Evolutionary conservation across 2,888 invertebrate species (phyloP), one percentile per base, ranked within the genome.

Genomic region (Celastrina argiolus): DNA sequence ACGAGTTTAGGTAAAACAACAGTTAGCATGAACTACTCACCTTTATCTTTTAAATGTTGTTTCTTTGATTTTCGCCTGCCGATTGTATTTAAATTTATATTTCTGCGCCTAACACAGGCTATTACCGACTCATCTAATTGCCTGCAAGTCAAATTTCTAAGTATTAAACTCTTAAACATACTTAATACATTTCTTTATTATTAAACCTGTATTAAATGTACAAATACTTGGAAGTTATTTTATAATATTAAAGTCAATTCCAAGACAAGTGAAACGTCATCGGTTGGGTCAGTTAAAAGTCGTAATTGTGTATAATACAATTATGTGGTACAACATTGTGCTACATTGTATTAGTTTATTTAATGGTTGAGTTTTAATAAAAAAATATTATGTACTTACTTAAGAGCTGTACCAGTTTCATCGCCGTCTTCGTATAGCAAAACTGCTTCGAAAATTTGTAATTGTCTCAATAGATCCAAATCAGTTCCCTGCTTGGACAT

Each of bases 401-500:
- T 87, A 1, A 89, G 92, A 1, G 95, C 94, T 28, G 94, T 94
- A 5, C 93, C 94, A 71, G 79, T 83, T 59, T 89, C 89, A 68
- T 91, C 90, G 1, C 96, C 97, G 81, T 97, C 97, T 85, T 97
- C 97, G 81, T 95, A 96, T 79, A 96, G 94, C 51, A 99, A 89
- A 31, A 98, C 97, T 56, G 98, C 97, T 85, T 99, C 98, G 84
- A 98, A 99, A 70, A 98, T 95, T 84, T 98, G 97, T 81, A 99
- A 94, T 86, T 99, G 98, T 78, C 98, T 94, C 42, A 98, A 89
- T 36, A 99, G 93, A 90, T 98, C 98, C 74, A 98, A 92, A 88
- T 98, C 98, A 0, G 97, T 97, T 45, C 97, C 97, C 72, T 96
- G 97, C 82, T 96, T 96, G 12, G 96, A 95, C 96, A 97, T 97